These are phyloP conservation scores for Apogon talboti DNA, from an alignment of 2,797 vertebrate species.

Conservation along the genomic window DNA sequence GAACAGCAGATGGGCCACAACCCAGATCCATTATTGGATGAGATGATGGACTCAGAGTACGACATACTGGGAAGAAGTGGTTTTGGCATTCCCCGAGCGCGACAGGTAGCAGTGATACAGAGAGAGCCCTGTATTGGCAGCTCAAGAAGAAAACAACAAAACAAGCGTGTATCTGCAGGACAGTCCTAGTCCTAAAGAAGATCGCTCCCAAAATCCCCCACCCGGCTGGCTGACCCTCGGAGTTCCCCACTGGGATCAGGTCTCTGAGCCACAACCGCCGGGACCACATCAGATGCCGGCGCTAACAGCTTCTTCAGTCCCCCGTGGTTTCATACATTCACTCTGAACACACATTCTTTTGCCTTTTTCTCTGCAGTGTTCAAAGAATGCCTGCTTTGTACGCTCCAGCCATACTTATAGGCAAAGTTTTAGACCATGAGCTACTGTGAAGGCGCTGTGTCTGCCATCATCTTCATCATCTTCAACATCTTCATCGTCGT, in stretches of 20 bases:
- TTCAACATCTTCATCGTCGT: too few species aligned
- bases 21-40: slow-evolving; percentile 55
- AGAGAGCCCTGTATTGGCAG: slow-evolving; percentile 15
- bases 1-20: slow-evolving; percentile 71
- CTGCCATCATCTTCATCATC: too few species aligned
- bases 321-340: slow-evolving; percentile 28
- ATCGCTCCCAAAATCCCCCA: not conserved
- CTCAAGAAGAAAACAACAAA: slow-evolving; percentile 32
- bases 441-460: too few species aligned
- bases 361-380: slow-evolving; percentile 18
- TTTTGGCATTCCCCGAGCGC: slow-evolving; percentile 40
- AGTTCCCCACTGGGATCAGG: slow-evolving; percentile 43
- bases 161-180: slow-evolving; percentile 27
- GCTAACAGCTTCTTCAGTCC: slow-evolving; percentile 52
- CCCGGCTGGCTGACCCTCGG: slow-evolving; percentile 42
- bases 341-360: slow-evolving; percentile 14
- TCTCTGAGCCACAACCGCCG: slow-evolving; percentile 34
- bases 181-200: slow-evolving; percentile 24
- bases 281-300: slow-evolving; percentile 62
- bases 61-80: slow-evolving; percentile 38
- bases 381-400: not conserved
- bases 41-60: slow-evolving; percentile 50
- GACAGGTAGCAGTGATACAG: slow-evolving; percentile 43
- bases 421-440: too few species aligned
- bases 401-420: too few species aligned